Conservation (phyloP, 1,140 invertebrate species). For the Doryteuthis pealeii region DNA sequence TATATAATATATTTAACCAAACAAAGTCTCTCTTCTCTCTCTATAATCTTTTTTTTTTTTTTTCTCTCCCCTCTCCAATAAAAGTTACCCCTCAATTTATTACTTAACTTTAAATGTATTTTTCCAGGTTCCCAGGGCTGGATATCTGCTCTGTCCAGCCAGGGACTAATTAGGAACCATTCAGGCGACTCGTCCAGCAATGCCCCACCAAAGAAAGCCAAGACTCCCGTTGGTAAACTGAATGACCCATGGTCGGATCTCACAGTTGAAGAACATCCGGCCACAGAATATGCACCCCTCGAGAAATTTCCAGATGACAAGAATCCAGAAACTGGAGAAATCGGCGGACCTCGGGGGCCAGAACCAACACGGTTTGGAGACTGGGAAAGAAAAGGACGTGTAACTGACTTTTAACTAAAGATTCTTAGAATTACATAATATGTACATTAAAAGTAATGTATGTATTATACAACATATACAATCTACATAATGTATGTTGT, state of each 20-base stretch:
- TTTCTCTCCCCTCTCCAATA: too few species aligned
- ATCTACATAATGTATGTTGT: too few species aligned
- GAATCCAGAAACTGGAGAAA: constrained; percentile 92
- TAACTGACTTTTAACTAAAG: constrained; percentile 81
- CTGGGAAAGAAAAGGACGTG: constrained; percentile 98
- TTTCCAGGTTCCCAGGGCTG: too few species aligned
- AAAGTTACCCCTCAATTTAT: too few species aligned
- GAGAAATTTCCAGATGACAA: constrained; percentile 81
- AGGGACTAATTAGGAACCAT: not conserved
- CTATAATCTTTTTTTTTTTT: too few species aligned
- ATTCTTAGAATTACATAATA: constrained; percentile 8
- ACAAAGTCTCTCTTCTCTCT: too few species aligned
- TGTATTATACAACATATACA: too few species aligned
- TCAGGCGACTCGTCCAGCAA: not conserved
- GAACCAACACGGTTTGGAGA: constrained; percentile 99
- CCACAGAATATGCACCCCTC: constrained; percentile 83
- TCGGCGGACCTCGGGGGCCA: constrained; percentile 91
- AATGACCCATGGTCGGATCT: constrained; percentile 64
- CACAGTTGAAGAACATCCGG: constrained; percentile 60
- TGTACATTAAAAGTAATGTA: too few species aligned
- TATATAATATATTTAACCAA: too few species aligned
- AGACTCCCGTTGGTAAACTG: constrained; percentile 65
- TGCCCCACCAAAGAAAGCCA: constrained; percentile 27
- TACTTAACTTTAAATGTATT: too few species aligned
- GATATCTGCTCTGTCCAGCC: too few species aligned